A percentile compares a stretch with the other conserved stretches of the same genome.
Evolutionary conservation across 2,888 invertebrate genomes (phyloP).

Genomic region (Ichneumoninae sp.): DNA sequence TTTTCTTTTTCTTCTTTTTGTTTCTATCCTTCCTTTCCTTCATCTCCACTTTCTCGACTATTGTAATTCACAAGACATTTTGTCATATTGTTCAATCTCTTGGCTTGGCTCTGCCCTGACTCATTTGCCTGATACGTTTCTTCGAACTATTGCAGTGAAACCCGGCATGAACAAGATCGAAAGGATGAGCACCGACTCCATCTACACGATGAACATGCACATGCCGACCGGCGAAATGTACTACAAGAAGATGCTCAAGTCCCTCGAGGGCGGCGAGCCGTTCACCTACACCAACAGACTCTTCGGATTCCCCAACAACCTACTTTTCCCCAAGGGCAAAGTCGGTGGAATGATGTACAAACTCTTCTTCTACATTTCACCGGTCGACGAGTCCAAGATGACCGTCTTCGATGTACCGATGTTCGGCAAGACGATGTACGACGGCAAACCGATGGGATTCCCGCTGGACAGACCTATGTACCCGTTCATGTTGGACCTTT

Average conservation of each 20-base stretch:
- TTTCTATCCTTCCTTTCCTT: neutral
- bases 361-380: slow-evolving; percentile 87
- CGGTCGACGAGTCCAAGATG: slow-evolving; percentile 85
- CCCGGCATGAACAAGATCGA: slow-evolving; percentile 80
- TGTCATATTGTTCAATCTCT: no score
- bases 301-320: slow-evolving; percentile 86
- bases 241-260: slow-evolving; percentile 78
- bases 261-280: slow-evolving; percentile 79
- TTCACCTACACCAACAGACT: slow-evolving; percentile 77
- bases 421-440: slow-evolving; percentile 83
- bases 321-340: slow-evolving; percentile 88
- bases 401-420: slow-evolving; percentile 84
- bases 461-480: slow-evolving; percentile 87
- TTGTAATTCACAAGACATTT: neutral
- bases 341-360: slow-evolving; percentile 88
- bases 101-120: no score
- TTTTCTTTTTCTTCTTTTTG: neutral
- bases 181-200: slow-evolving; percentile 77
- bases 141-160: slow-evolving; percentile 75
- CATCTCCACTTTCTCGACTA: neutral
- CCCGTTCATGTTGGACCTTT: slow-evolving; percentile 85
- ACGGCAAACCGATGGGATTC: slow-evolving; percentile 86
- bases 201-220: slow-evolving; percentile 73
- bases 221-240: slow-evolving; percentile 75
- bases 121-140: neutral